Conservation (phyloP, 2,113 vertebrate species). For the Connochaetes taurinus region DNA sequence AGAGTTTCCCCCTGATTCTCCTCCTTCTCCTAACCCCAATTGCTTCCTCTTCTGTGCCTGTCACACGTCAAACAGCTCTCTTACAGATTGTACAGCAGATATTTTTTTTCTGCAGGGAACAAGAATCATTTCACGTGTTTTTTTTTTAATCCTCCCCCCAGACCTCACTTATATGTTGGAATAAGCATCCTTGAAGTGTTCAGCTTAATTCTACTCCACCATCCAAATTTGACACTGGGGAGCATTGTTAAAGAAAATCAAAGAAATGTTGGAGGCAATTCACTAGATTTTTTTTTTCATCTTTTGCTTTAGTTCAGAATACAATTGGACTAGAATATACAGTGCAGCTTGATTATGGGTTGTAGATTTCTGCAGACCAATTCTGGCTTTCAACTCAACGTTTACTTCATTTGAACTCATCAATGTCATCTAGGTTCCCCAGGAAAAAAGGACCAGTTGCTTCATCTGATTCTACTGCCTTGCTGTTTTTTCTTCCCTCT, state of each 20-base stretch:
- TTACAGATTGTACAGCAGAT: rapidly evolving
- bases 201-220: not conserved
- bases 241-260: not conserved
- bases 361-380: not conserved
- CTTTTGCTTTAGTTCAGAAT: not conserved
- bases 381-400: not conserved
- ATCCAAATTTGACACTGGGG: not conserved
- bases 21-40: not conserved
- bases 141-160: not conserved
- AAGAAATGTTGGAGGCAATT: not conserved
- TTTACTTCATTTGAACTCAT: not conserved
- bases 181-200: not conserved
- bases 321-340: not conserved
- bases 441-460: not conserved
- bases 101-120: not conserved
- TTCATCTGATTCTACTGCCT: not conserved
- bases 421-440: not conserved
- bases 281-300: not conserved
- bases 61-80: not conserved
- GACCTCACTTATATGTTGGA: not conserved
- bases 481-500: not conserved
- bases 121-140: not conserved
- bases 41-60: not conserved
- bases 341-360: not conserved
- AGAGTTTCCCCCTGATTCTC: not conserved